Evolutionary conservation across 1,140 invertebrate genomes (phyloP).

Genomic region (Drosophila funebris): DNA sequence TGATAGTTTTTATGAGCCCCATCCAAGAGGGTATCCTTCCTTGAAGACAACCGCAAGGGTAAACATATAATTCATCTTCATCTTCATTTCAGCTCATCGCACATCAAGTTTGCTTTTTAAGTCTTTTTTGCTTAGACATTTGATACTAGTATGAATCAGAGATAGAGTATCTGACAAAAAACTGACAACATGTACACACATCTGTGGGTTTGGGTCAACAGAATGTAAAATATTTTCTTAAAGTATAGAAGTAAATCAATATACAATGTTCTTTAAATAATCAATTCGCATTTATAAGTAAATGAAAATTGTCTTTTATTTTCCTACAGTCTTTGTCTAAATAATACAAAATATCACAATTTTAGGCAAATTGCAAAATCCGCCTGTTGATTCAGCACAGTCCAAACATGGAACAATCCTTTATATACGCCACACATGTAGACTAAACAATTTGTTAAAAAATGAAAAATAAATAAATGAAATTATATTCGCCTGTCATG

Average conservation of each 20-base stretch:
- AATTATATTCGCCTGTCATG: constrained; percentile 36
- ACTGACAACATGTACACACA: background rate
- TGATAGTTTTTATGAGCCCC: constrained; percentile 27
- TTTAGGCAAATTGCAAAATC: background rate
- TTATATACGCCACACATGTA: constrained; percentile 12
- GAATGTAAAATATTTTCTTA: background rate
- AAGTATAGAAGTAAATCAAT: background rate
- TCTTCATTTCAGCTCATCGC: constrained; percentile 11
- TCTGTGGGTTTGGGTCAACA: background rate
- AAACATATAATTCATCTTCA: constrained; percentile 20
- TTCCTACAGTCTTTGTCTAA: background rate
- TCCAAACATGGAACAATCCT: constrained; percentile 16
- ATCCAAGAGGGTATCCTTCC: background rate
- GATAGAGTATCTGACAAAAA: constrained; percentile 1
- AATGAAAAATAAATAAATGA: constrained; percentile 58
- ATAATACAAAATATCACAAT: background rate
- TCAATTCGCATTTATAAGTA: background rate
- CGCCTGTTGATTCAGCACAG: background rate
- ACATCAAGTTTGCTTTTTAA: constrained; percentile 1
- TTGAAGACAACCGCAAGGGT: constrained; percentile 21
- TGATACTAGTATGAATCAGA: too few relatives aligned
- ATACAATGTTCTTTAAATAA: background rate
- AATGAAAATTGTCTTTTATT: background rate
- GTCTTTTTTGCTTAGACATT: too few relatives aligned
- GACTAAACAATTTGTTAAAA: constrained; percentile 15